phyloP scores from a whole-genome alignment of 1,140 invertebrate genomes.

The Micrasema longulum region DNA sequence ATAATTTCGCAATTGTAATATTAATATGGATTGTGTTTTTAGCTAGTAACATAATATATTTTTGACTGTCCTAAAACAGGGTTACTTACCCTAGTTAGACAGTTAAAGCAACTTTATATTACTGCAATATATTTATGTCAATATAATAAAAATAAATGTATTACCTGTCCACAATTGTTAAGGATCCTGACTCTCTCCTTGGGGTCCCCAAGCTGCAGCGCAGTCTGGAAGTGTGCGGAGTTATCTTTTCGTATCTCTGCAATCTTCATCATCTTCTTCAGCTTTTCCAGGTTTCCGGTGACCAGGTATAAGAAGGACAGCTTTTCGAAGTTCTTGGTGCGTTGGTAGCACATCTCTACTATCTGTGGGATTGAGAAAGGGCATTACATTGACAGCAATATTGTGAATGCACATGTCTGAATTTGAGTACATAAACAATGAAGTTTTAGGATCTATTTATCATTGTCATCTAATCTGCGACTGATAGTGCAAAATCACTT shows the following conservation, averaged over 20 bases:
- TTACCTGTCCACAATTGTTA: conserved; percentile 77
- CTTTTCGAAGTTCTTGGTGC: conserved; percentile 99
- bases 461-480: no score
- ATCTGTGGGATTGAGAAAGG: conserved; percentile 67
- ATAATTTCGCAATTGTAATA: no score
- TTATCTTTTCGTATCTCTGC: conserved; percentile 96
- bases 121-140: no score
- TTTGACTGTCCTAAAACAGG: no score
- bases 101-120: no score
- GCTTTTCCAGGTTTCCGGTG: conserved; percentile 97
- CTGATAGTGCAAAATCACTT: no score
- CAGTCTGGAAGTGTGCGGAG: conserved; percentile 96
- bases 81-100: no score
- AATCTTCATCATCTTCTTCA: conserved; percentile 99
- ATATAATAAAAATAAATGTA: conserved; percentile 36
- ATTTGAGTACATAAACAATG: no score
- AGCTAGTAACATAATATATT: no score
- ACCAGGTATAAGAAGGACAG: conserved; percentile 98
- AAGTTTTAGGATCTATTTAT: no score
- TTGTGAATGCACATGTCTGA: no score
- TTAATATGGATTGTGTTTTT: no score
- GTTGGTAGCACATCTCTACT: conserved; percentile 99
- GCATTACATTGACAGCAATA: background rate
- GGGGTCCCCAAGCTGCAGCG: conserved; percentile 92
- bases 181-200: conserved; percentile 90